Evolutionary conservation across 2,888 invertebrate genomes (phyloP), one percentile per base, ranked within the genome.

Genomic region (Portevinia maculata): DNA sequence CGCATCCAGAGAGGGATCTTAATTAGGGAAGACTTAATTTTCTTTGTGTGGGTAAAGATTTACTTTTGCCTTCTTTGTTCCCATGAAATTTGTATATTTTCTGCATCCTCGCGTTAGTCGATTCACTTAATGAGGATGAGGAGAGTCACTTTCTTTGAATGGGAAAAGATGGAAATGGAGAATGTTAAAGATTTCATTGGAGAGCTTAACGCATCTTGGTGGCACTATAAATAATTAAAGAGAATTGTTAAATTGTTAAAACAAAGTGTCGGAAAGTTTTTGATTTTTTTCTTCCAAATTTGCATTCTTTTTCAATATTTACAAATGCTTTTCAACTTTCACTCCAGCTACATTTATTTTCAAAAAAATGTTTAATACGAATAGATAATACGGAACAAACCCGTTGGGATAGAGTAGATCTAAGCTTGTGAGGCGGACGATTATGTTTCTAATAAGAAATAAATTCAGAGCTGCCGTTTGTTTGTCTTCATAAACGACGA

Each of bases 11-110:
- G 39, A 37, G 50, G 39, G 75, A 75, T 78, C 78, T 83, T 83
- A 83, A 83, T 83, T 83, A 83, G 53, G 44, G 67, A 67, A 67
- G 76, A 73, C 71, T 83, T 83, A 83, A 83, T 78, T 83, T 78
- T 83, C 78, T 83, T 83, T 83, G 78, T 78, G 83, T 62, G 57
- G 62, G 83, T 57, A 83, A 83, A 83, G 83, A 83, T 83, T 83
- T 83, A 78, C 83, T 83, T 78, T 71, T 50, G 71, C 41, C 65
- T 50, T 41, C 71, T 83, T 78, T 78, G 71, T 83, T 78, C 78
- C 55, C 30, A 44, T 50, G 39, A 83, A 83, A 83, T 83, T 83
- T 83, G 73, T 71, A 83, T 73, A 64, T 69, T 52, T 70, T 52
- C 19, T 78, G 71, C 65, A 67, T 83, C 32, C 13, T 59, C 28